Conservation (phyloP, 2,888 invertebrate genomes). For the Apomyelois bistriatella region DNA sequence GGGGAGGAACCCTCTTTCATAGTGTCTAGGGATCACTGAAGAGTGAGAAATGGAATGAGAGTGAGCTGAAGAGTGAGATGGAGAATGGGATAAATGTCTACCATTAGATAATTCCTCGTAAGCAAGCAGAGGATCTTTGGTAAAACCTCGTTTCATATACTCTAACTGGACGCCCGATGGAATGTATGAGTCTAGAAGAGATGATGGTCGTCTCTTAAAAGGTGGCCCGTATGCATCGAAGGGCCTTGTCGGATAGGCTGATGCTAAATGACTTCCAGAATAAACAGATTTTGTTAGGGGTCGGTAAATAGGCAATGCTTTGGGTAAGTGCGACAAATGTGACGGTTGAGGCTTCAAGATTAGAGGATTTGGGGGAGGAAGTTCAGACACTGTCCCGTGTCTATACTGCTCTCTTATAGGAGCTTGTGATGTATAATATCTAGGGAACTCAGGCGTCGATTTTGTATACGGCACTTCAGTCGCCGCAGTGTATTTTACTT, state of each 20-base stretch:
- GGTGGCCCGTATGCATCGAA: constrained; percentile 41
- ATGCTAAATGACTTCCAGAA: constrained; percentile 36
- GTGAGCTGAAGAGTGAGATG: background rate
- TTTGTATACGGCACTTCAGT: constrained; percentile 45
- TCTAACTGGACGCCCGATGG: constrained; percentile 78
- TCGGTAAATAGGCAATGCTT: constrained; percentile 58
- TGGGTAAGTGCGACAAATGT: constrained; percentile 62
- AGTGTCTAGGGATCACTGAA: constrained; percentile 46
- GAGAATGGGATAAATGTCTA: constrained; percentile 39
- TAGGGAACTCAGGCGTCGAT: constrained; percentile 40
- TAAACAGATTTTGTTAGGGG: constrained; percentile 61
- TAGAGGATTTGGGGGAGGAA: constrained; percentile 60
- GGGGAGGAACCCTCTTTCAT: constrained; percentile 69
- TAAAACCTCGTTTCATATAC: constrained; percentile 65
- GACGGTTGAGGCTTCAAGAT: constrained; percentile 51
- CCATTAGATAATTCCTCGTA: constrained; percentile 66
- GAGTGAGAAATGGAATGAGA: constrained; percentile 19
- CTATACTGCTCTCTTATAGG: constrained; percentile 53
- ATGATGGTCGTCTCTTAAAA: constrained; percentile 63
- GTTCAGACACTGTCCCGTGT: constrained; percentile 41
- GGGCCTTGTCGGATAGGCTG: constrained; percentile 42
- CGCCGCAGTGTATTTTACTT: constrained; percentile 44
- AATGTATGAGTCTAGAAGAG: constrained; percentile 80
- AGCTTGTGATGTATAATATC: constrained; percentile 55
- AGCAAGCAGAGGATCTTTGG: constrained; percentile 60